A percentile compares a stretch with the other conserved stretches of the same genome.
These are phyloP conservation scores for Papio anubis DNA, from an alignment of 2,113 vertebrate species.

Conservation along the genomic window DNA sequence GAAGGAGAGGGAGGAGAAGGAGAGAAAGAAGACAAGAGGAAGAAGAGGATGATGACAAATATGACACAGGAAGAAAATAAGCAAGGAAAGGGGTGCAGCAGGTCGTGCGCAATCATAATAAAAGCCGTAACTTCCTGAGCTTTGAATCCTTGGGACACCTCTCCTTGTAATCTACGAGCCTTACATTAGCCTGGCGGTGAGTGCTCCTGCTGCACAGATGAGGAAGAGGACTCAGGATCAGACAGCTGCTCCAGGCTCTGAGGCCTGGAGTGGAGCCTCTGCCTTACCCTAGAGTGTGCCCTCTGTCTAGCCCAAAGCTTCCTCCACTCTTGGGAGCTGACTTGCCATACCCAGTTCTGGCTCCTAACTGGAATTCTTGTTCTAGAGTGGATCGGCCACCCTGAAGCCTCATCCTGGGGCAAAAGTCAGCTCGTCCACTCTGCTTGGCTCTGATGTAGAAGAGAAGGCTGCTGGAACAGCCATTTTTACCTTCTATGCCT, in stretches of 20 bases:
- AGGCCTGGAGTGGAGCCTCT: not conserved
- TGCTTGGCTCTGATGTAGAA: not conserved
- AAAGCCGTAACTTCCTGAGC: no score
- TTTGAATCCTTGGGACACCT: not conserved
- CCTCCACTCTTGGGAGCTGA: not conserved
- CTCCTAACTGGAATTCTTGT: not conserved
- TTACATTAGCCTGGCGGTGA: no score
- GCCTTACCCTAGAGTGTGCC: no score
- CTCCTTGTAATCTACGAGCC: no score
- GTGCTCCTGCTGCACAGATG: accelerated
- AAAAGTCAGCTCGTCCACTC: no score
- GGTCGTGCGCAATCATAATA: accelerated
- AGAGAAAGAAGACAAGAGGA: not conserved
- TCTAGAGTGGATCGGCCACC: not conserved
- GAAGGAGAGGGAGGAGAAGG: no score
- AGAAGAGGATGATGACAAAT: not conserved
- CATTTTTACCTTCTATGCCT: not conserved
- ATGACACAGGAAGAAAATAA: not conserved
- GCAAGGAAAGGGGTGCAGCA: not conserved
- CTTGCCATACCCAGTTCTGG: not conserved
- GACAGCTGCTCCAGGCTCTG: not conserved
- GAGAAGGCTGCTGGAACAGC: not conserved
- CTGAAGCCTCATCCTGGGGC: not conserved
- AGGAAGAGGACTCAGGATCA: not conserved
- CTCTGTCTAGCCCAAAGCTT: not conserved